Percentiles rank a stretch among this genome's conserved stretches.
Conservation (phyloP, 1,140 invertebrate genomes). For the Saccostrea cuccullata region DNA sequence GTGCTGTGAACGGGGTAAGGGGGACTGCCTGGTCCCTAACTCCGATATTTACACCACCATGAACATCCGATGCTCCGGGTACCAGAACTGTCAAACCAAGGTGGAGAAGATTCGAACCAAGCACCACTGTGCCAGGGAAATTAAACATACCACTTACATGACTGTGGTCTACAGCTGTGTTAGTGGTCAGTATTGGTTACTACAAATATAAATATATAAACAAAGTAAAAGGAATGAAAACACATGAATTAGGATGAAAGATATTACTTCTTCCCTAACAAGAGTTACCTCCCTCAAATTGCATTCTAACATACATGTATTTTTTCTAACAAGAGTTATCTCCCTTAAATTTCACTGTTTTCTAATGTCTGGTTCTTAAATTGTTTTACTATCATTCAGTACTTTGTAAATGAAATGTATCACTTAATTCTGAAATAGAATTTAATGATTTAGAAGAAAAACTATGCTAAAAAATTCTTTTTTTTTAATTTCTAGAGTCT, state of each 20-base stretch:
- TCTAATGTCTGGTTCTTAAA: too few species aligned
- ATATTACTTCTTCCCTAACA: too few species aligned
- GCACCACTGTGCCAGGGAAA: neutral
- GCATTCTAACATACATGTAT: too few species aligned
- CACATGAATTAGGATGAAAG: too few species aligned
- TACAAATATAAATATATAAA: neutral
- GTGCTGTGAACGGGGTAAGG: conserved; percentile 61
- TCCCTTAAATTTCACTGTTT: too few species aligned
- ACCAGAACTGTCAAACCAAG: conserved; percentile 54
- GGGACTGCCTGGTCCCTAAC: conserved; percentile 64
- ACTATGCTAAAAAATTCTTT: neutral
- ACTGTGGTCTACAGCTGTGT: conserved; percentile 71
- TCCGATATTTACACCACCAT: conserved; percentile 61
- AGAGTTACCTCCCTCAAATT: too few species aligned
- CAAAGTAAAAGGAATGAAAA: too few species aligned
- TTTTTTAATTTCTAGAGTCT: conserved; percentile 53
- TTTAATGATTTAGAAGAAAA: too few species aligned
- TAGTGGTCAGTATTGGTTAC: conserved; percentile 57
- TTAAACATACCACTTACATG: conserved; percentile 63
- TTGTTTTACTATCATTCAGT: too few species aligned
- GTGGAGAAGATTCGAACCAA: conserved; percentile 55
- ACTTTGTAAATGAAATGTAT: too few species aligned
- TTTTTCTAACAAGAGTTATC: too few species aligned
- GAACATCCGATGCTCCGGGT: conserved; percentile 68
- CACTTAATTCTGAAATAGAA: too few species aligned